Percentiles rank a stretch among this genome's conserved stretches.
phyloP scores from a whole-genome alignment of 1,140 invertebrate genomes.

The Drosophila sp. region DNA sequence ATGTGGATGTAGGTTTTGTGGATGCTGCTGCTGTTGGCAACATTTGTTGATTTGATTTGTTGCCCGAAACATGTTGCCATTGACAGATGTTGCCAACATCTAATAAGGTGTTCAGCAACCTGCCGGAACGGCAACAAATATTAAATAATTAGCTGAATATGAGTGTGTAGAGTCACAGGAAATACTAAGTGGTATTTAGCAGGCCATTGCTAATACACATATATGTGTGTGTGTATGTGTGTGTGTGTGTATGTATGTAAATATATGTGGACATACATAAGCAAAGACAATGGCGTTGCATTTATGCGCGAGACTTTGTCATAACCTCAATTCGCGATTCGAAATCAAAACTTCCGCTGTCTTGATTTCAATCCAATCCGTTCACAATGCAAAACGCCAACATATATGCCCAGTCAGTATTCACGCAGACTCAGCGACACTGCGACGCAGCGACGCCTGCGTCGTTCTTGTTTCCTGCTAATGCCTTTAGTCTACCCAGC shows the following conservation, averaged over 20 bases:
- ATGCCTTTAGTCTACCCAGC: slow-evolving; percentile 45
- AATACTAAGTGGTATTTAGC: slow-evolving; percentile 27
- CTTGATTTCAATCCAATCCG: slow-evolving; percentile 51
- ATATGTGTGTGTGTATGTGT: not conserved
- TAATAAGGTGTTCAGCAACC: slow-evolving; percentile 37
- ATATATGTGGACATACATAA: not conserved
- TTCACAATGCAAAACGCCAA: slow-evolving; percentile 59
- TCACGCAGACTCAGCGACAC: slow-evolving; percentile 32
- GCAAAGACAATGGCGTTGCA: slow-evolving; percentile 18
- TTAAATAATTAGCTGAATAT: slow-evolving; percentile 19
- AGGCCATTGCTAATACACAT: slow-evolving; percentile 2
- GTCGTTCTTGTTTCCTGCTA: slow-evolving; percentile 53
- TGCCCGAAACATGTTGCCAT: slow-evolving; percentile 24
- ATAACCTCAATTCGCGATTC: slow-evolving; percentile 47
- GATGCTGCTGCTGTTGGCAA: slow-evolving; percentile 53
- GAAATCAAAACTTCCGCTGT: slow-evolving; percentile 67
- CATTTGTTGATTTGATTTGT: slow-evolving; percentile 37
- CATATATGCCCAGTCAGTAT: slow-evolving; percentile 39
- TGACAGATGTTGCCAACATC: slow-evolving; percentile 12
- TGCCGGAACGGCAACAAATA: slow-evolving; percentile 18
- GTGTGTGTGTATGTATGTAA: not conserved
- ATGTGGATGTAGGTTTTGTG: slow-evolving; percentile 51
- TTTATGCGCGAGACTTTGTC: slow-evolving; percentile 38
- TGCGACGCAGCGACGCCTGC: slow-evolving; percentile 55
- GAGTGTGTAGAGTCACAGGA: slow-evolving; percentile 16